Conservation (phyloP, 1,140 invertebrate genomes). For the Cylas formicarius region DNA sequence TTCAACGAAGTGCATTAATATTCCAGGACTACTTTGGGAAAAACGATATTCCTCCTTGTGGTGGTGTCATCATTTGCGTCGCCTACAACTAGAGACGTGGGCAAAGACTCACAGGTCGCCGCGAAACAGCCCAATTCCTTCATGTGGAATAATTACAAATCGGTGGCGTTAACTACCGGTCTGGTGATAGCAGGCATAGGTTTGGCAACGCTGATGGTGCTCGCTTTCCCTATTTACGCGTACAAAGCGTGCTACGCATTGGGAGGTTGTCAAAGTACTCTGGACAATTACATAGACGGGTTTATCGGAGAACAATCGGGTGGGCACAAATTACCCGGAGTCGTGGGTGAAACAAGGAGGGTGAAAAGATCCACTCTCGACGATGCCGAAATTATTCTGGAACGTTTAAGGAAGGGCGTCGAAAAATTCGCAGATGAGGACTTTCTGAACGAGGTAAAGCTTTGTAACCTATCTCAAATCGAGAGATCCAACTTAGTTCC, state of each 20-base stretch:
- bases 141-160: conserved; percentile 4
- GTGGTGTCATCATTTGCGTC: too few relatives aligned
- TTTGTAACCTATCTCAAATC: too few relatives aligned
- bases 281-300: conserved; percentile 27
- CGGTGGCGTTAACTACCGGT: conserved; percentile 10
- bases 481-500: too few relatives aligned
- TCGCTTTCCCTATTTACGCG: conserved; percentile 27
- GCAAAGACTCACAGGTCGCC: not conserved
- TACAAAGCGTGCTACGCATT: conserved; percentile 36
- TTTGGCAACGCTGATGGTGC: conserved; percentile 18
- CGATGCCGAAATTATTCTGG: too few relatives aligned
- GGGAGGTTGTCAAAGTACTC: conserved; percentile 30
- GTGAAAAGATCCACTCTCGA: conserved; percentile 4
- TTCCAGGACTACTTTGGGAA: too few relatives aligned
- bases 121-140: not conserved
- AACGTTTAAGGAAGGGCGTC: too few relatives aligned
- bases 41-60: too few relatives aligned
- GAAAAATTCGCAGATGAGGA: too few relatives aligned
- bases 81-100: too few relatives aligned
- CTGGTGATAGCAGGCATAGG: conserved; percentile 25
- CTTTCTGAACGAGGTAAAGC: too few relatives aligned
- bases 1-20: too few relatives aligned
- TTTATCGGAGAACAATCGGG: conserved; percentile 9
- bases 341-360: conserved; percentile 2
- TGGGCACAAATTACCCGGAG: conserved; percentile 6